Conservation (phyloP, 2,888 invertebrate genomes). For the Netelia melanura region DNA sequence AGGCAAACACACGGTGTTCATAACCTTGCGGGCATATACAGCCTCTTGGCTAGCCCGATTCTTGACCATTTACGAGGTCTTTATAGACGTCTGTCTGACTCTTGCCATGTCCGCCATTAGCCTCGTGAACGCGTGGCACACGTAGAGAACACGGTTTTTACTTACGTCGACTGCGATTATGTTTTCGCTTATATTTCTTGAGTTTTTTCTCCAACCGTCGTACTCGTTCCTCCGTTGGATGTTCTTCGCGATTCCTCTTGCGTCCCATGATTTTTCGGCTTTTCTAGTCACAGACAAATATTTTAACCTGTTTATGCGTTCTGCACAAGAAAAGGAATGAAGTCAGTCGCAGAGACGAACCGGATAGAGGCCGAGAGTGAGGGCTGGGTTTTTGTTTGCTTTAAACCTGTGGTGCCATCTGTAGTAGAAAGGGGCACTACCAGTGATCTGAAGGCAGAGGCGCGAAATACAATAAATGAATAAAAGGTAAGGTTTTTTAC, state of each 20-base stretch:
- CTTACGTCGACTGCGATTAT: conserved; percentile 24
- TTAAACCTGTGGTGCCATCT: too few species aligned
- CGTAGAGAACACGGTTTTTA: conserved; percentile 10
- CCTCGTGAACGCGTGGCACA: conserved; percentile 8
- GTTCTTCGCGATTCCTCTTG: conserved; percentile 28
- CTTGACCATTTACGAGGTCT: conserved; percentile 13
- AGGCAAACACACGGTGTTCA: conserved; percentile 4
- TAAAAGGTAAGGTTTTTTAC: too few species aligned
- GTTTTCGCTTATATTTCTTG: conserved; percentile 25
- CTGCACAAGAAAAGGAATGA: conserved; percentile 14
- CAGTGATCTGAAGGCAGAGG: too few species aligned
- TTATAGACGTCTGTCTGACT: conserved; percentile 8
- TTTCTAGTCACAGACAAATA: conserved; percentile 32
- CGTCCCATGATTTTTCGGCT: conserved; percentile 8
- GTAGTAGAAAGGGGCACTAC: too few species aligned
- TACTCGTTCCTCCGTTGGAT: conserved; percentile 20
- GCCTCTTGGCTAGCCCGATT: conserved; percentile 15
- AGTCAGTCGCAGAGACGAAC: too few species aligned
- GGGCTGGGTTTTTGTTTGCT: too few species aligned
- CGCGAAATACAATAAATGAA: too few species aligned
- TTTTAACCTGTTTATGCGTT: conserved; percentile 31
- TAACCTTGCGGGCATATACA: conserved; percentile 9
- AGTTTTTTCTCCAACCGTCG: conserved; percentile 12
- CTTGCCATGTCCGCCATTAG: conserved; percentile 29
- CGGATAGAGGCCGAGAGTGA: too few species aligned